Conservation (phyloP, 1,140 invertebrate genomes). For the Bradynema listronoti region DNA sequence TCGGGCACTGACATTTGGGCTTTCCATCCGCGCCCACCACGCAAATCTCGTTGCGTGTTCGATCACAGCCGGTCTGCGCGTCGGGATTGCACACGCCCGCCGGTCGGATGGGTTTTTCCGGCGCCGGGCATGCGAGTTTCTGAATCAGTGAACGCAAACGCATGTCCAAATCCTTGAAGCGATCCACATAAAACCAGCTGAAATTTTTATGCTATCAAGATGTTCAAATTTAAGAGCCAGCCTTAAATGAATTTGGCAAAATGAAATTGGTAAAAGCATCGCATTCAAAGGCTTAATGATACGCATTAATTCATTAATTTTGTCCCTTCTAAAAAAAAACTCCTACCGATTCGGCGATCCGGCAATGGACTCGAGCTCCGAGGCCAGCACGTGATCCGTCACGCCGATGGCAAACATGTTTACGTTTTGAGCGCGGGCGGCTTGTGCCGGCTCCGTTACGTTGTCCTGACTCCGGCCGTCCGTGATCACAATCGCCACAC, state of each 20-base stretch:
- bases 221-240: not conserved
- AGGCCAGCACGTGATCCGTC: conserved; percentile 55
- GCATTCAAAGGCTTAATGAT: no score
- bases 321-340: no score
- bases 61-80: conserved; percentile 55
- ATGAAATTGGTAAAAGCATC: no score
- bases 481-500: conserved; percentile 56
- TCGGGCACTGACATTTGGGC: conserved; percentile 46
- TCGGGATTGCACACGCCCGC: conserved; percentile 38
- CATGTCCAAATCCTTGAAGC: conserved; percentile 57
- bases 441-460: conserved; percentile 53
- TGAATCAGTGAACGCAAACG: conserved; percentile 54
- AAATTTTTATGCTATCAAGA: conserved; percentile 2
- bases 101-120: conserved; percentile 14
- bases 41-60: conserved; percentile 52
- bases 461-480: conserved; percentile 57
- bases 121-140: conserved; percentile 53
- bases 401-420: conserved; percentile 58
- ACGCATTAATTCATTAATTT: no score
- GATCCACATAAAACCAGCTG: conserved; percentile 57
- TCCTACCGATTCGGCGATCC: conserved; percentile 48
- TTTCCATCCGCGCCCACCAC: conserved; percentile 34
- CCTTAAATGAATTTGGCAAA: no score
- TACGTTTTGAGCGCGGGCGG: conserved; percentile 44
- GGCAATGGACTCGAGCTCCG: conserved; percentile 53